Base-by-base conservation (phyloP, 2,113 vertebrate genomes). In the Larimichthys polyactis region DNA sequence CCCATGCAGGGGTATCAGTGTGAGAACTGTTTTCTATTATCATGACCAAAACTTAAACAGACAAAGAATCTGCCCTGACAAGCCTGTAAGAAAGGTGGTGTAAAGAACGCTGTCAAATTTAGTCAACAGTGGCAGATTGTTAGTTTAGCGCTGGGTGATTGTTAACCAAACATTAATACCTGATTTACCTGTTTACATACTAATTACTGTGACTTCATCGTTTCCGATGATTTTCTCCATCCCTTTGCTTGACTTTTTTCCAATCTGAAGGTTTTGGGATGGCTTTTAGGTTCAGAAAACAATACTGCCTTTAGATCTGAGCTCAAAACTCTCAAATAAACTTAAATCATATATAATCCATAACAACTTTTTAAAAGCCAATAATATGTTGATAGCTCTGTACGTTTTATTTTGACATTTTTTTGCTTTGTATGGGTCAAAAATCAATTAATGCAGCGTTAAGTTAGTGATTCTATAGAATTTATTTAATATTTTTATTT, bases 81-180 rank as follows among this genome's bases (percentile, higher is more conserved):
- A 24, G 3, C 7, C 14, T 54, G 43, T 4, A 27, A 58, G 12
- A 19, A 16, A 15, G 44, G 20, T 44, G 7, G 29, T 0, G 3
- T 58, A 58, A 68, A 70, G 22, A 29, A 67, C 24, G 3, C 19
- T 10, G 22, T 72, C 32, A 1, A 24, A 24, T 63, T 22, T n/a
- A 9, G 58, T 60, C 32, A 78, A 49, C 49, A 65, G 29, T 59
- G 48, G 19, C 17, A 20, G 4, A 63, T 20, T 27, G 11, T 22
- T 76, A 9, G 40, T 59, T 59, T 59, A 32, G 58, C 3, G 2
- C 19, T 51, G 15, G 7, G 14, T 32, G 27, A 48, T 69, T 63
- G 63, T 55, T 72, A 62, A 46, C 22, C 20, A 57, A 72, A 81
- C 29, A 46, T 19, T 57, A 1, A 59, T 65, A 71, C 40, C 15